A percentile compares a stretch with the other conserved stretches of the same genome.
Evolutionary conservation across 2,888 invertebrate species (phyloP).

Genomic region (Lordiphosa fenestrarum): DNA sequence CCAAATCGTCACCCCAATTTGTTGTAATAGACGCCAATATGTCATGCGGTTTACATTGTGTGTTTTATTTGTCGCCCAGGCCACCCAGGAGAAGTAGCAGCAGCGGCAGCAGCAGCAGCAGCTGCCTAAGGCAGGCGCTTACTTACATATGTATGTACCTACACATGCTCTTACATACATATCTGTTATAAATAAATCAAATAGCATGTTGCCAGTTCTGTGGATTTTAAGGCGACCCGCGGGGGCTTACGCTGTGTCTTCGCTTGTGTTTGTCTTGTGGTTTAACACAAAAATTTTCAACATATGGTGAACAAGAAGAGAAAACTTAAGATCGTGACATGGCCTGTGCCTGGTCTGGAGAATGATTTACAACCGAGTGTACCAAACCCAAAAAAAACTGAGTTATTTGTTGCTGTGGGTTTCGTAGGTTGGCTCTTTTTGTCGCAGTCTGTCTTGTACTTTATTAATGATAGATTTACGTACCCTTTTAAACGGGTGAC

Average conservation of each 20-base stretch:
- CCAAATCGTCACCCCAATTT: constrained; percentile 76
- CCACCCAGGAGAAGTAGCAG: constrained; percentile 15
- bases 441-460: too few relatives aligned
- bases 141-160: constrained; percentile 10
- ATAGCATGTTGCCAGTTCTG: constrained; percentile 51
- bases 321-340: constrained; percentile 8
- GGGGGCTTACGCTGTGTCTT: constrained; percentile 20
- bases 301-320: constrained; percentile 4
- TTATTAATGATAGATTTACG: too few relatives aligned
- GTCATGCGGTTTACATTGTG: constrained; percentile 63
- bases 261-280: constrained; percentile 55
- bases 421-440: too few relatives aligned
- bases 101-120: constrained; percentile 28
- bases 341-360: neutral
- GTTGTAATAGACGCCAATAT: constrained; percentile 76
- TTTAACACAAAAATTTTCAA: constrained; percentile 20
- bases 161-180: too few relatives aligned
- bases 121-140: constrained; percentile 15
- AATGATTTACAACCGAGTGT: too few relatives aligned
- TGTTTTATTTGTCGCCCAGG: constrained; percentile 44
- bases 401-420: too few relatives aligned
- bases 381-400: too few relatives aligned
- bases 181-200: constrained; percentile 67
- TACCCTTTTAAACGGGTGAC: too few relatives aligned
- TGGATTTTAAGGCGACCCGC: constrained; percentile 52